Base-by-base conservation (phyloP, 2,113 vertebrate species). In the Sylvicapra grimmia region DNA sequence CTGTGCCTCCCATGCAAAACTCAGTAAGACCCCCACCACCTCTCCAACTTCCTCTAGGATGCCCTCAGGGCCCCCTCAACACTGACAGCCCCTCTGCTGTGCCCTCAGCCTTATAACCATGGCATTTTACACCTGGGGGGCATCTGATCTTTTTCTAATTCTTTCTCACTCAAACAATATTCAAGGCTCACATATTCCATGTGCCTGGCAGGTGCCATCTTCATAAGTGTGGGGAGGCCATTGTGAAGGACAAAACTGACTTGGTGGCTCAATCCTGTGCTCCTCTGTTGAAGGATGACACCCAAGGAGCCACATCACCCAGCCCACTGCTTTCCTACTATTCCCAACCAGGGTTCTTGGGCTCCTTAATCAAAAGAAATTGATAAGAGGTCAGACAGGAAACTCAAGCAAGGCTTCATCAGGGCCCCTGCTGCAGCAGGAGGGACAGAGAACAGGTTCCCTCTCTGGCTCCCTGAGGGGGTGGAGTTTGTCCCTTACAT, bases 171-270 rank as follows among this genome's bases (percentile, higher is more conserved):
- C 40, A 18, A 40, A 53, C 14, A 14, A 56, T 8, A 13, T n/a
- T 44, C 19, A 16, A 9, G 27, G 56, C 21, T 6, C 4, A 18
- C 8, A 8, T 23, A 11, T 10, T 72, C 10, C 16, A 51, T 1
- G 0, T 51, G 18, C 2, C 1, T 6, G 79, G 7, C 8, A 1
- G 5, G 6, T 2, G 12, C 11, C 4, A 8, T 5, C 16, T 21
- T 12, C 29, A 10, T 4, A 6, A 14, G n/a, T 6, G 2, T 27
- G 27, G 44, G 21, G 29, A 18, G 19, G 14, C 21, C 8, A 1
- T 5, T 27, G 2, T 4, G 7, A 18, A 29, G 4, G 2, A 47
- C 13, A 63, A 23, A 72, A 72, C 68, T 13, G 19, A 40, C 68
- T 72, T 23, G 0, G 6, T 21, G n/a, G 25, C 59, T 14, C 31